Evolutionary conservation across 1,140 invertebrate species (phyloP), one percentile per base, ranked within the genome.

Genomic region (Mizuhopecten yessoensis): DNA sequence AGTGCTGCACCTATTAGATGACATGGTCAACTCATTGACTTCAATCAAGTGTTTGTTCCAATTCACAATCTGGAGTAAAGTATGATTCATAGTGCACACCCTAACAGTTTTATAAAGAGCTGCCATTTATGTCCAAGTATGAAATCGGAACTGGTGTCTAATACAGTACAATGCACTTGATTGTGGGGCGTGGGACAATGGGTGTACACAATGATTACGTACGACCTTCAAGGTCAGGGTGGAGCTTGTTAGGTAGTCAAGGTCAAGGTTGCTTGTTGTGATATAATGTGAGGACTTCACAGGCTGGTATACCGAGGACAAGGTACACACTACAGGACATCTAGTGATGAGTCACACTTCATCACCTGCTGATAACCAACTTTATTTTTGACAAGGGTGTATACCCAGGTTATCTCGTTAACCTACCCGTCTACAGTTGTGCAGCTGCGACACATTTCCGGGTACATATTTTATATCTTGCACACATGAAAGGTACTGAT

Each of bases 261-360:
- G 57, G 57, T 75, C 57, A 75, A 75, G 57, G 57, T 75, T n/a
- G 29, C 57, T 75, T 45, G 42, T 45, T 3, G 29, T n/a, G 13
- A 9, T n/a, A 75, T 75, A 75, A 75, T 75, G 57, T 75, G 23
- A 45, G 17, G 42, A 75, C 29, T 75, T n/a, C n/a, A 75, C 57
- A 17, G 23, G 57, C 57, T 29, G n/a, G n/a, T 11, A 75, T 7
- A 39, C 5, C 5, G 23, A 39, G 57, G 1, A 75, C 57, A 75
- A 75, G 57, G 57, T 29, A 75, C n/a, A 75, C 5, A 5, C 5
- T 5, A 29, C 9, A 17, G 17, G 9, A 29, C 29, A 75, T 13
- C n/a, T 75, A 75, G 57, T 75, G n/a, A 75, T 75, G 57, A 75
- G 57, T 75, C 57, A 75, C 29, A 75, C 57, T 75, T 75, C 57